These are phyloP conservation scores for Xenops minutus DNA, from an alignment of 2,797 vertebrate genomes.

Conservation along the genomic window DNA sequence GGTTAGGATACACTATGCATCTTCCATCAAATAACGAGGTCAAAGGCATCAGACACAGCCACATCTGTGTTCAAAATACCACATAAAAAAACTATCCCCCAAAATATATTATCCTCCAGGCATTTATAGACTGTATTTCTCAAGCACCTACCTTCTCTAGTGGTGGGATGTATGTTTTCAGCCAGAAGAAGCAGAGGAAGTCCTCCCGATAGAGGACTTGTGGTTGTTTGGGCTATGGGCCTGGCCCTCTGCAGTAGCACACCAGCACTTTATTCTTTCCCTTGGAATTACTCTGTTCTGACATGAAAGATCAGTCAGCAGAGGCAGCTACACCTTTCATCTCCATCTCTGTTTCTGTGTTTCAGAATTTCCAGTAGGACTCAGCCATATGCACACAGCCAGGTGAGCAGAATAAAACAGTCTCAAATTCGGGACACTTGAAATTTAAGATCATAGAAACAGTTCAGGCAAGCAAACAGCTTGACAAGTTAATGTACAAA, in stretches of 20 bases:
- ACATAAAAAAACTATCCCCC: neutral
- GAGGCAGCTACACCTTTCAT: neutral
- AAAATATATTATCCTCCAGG: neutral
- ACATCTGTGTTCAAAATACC: neutral
- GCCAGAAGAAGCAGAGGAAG: neutral
- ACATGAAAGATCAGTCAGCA: neutral
- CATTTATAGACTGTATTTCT: neutral
- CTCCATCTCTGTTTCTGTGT: neutral
- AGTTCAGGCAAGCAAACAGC: neutral
- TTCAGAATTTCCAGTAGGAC: neutral
- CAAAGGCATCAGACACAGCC: neutral
- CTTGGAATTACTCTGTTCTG: neutral
- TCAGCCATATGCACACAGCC: rapidly evolving
- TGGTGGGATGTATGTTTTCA: neutral
- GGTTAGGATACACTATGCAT: neutral
- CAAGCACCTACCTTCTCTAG: neutral
- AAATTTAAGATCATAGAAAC: neutral
- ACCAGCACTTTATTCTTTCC: neutral
- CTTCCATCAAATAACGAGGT: neutral
- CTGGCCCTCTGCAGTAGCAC: neutral
- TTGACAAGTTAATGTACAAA: neutral
- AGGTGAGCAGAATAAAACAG: neutral
- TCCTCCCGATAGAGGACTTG: rapidly evolving
- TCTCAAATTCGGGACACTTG: rapidly evolving
- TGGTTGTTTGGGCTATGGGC: neutral